Percentiles rank a stretch among this genome's conserved stretches.
These are phyloP conservation scores for Poeciliopsis gracilis DNA, from an alignment of 2,797 vertebrate species.

Conservation along the genomic window DNA sequence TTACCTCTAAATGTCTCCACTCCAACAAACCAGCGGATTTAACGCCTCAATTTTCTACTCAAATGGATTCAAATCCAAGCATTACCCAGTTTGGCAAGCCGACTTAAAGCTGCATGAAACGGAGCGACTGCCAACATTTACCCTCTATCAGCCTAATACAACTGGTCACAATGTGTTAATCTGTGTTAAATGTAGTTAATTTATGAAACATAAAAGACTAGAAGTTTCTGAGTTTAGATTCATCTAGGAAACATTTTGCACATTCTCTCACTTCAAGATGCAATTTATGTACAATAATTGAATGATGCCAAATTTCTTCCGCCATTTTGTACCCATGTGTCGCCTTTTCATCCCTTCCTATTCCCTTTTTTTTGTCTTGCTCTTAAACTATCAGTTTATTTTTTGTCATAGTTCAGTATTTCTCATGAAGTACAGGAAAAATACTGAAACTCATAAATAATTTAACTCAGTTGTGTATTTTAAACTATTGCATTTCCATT, in stretches of 20 bases:
- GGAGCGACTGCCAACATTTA: background rate
- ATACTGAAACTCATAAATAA: background rate
- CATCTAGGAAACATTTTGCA: background rate
- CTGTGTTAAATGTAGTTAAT: background rate
- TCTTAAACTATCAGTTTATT: background rate
- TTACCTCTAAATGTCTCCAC: background rate
- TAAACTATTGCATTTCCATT: background rate
- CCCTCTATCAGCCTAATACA: background rate
- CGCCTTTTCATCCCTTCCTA: background rate
- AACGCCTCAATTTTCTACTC: background rate
- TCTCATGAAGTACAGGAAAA: background rate
- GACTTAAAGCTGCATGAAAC: conserved; percentile 1
- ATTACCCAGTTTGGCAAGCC: conserved; percentile 1
- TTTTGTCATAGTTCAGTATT: background rate
- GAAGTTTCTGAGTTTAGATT: background rate
- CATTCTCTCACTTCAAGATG: background rate
- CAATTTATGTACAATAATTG: background rate
- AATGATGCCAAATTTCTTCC: background rate
- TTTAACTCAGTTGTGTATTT: background rate
- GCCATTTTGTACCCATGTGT: background rate
- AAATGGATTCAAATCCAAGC: background rate
- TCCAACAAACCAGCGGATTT: background rate
- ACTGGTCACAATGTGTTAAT: background rate
- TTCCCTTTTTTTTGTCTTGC: background rate
- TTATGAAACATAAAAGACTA: background rate